These are phyloP conservation scores for Pandion haliaetus DNA, from an alignment of 2,113 vertebrate species.

Conservation along the genomic window DNA sequence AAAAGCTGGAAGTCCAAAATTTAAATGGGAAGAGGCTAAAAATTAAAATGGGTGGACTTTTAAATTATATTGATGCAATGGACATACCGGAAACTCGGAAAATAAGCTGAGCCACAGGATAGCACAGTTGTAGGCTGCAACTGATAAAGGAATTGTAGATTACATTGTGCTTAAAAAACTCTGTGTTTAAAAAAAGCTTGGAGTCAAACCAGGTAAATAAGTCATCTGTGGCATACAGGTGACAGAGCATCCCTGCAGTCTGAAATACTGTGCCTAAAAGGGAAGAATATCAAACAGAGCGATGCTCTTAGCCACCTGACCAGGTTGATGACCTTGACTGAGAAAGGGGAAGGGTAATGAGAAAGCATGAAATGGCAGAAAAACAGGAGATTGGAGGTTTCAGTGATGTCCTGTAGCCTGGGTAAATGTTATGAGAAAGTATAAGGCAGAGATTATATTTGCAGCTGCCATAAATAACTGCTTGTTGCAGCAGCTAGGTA, in stretches of 20 bases:
- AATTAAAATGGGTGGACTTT: background rate
- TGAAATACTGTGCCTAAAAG: background rate
- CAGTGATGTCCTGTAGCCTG: background rate
- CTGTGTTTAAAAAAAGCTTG: background rate
- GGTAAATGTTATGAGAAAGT: background rate
- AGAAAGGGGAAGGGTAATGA: background rate
- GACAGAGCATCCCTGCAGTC: background rate
- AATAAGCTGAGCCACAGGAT: background rate
- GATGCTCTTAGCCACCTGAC: background rate
- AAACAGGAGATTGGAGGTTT: background rate
- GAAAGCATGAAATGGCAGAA: background rate
- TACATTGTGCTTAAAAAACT: accelerated
- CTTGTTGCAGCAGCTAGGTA: background rate
- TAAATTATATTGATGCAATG: background rate
- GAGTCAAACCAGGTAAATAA: background rate
- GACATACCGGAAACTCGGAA: background rate
- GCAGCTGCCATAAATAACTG: background rate
- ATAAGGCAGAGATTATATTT: background rate
- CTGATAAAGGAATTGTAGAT: background rate
- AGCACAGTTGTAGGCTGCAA: background rate
- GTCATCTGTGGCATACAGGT: background rate
- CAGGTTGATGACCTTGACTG: background rate
- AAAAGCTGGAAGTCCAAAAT: background rate
- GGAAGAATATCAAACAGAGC: background rate
- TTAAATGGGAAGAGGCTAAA: background rate